Evolutionary conservation across 2,113 vertebrate genomes (phyloP), one percentile per base, ranked within the genome.

Genomic region (Parus major): DNA sequence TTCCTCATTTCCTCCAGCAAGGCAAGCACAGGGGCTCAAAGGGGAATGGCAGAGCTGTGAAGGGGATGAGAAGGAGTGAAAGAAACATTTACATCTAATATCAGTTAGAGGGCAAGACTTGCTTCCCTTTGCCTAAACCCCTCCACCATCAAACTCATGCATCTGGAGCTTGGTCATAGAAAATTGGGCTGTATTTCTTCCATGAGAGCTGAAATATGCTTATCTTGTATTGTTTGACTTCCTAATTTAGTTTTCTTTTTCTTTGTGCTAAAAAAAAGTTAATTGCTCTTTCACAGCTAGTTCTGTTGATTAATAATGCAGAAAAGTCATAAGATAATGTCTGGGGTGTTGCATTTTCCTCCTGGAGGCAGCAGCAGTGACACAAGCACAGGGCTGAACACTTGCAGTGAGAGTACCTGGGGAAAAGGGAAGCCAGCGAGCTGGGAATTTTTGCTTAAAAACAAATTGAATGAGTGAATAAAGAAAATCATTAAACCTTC

Each of bases 391-490:
- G 55, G 60, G 55, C 29, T 89, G 15, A 61, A 5, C 0, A 0
- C 46, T 68, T 44, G 55, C 35, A 24, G 66, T 5, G 2, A 4
- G 22, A 82, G 46, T 39, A 69, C 46, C 47, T 76, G n/a, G 66
- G 92, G 70, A 80, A 70, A 91, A 59, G 15, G 39, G 52, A 88
- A 88, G 42, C 19, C 66, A 76, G 46, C 0, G 2, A 70, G 60
- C 63, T 78, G 88, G 60, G 82, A 71, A 70, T 92, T 92, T 95
- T 79, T 78, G 20, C 85, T 90, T 79, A 35, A 81, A 94, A 95
- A 60, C 33, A 94, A 92, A 90, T 50, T 31, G n/a, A 88, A 81
- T 75, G 78, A 46, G 73, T 60, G 88, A 96, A 69, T 77, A 79
- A 60, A 95, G 81, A 84, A 96, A 95, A 91, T 52, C 46, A 70